Conservation (phyloP, 37 sponge, comb jelly and placozoan genomes). For the Chondrilla cf. caribensis region DNA sequence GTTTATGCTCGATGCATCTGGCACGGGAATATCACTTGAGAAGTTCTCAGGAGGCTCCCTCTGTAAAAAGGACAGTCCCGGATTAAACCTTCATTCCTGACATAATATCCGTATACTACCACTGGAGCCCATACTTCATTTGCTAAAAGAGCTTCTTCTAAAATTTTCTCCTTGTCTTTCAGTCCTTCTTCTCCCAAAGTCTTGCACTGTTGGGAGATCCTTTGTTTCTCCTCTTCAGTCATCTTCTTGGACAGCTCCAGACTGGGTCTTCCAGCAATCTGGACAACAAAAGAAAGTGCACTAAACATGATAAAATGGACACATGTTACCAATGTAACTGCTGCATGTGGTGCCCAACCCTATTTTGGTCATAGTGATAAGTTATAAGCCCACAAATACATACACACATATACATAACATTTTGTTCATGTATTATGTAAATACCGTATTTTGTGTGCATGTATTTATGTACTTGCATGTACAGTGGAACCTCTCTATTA, state of each 20-base stretch:
- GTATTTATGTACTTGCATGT: too few species aligned
- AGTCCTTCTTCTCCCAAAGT: constrained; percentile 73
- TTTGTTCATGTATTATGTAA: too few species aligned
- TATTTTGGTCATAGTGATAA: too few species aligned
- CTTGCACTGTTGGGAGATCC: constrained; percentile 50
- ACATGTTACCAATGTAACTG: too few species aligned
- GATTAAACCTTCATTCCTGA: not conserved
- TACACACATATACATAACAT: not conserved
- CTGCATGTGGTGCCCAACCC: too few species aligned
- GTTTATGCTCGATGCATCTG: constrained; percentile 46
- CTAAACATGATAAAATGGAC: not conserved
- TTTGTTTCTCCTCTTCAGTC: constrained; percentile 62
- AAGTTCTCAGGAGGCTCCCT: constrained; percentile 47
- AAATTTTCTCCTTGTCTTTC: constrained; percentile 32
- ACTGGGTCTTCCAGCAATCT: constrained; percentile 82
- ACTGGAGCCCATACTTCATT: constrained; percentile 56
- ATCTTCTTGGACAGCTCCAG: constrained; percentile 53
- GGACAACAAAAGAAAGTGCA: not conserved
- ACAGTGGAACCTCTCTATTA: too few species aligned
- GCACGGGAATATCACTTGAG: constrained; percentile 42
- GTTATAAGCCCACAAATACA: not conserved
- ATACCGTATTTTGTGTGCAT: too few species aligned
- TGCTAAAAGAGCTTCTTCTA: constrained; percentile 57
- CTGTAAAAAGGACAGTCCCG: constrained; percentile 5
- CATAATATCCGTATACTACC: not conserved